A percentile compares a stretch with the other conserved stretches of the same genome.
phyloP scores from a whole-genome alignment of 2,888 invertebrate species.

The Pasiphila rectangulata region DNA sequence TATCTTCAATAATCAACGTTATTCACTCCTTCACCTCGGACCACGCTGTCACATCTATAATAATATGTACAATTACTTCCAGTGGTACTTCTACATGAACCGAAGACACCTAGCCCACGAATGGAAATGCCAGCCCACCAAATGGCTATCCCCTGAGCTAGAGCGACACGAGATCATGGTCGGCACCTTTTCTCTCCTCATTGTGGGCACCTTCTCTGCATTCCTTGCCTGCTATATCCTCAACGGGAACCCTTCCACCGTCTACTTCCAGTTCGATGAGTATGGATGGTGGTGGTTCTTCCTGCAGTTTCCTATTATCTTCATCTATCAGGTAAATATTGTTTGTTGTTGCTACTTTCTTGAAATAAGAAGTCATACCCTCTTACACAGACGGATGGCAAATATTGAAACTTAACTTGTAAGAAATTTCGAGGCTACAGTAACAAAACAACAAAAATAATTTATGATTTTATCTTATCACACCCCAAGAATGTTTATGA shows the following conservation, averaged over 20 bases:
- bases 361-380: not conserved
- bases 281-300: slow-evolving; percentile 85
- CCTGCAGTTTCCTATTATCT: slow-evolving; percentile 83
- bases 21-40: too few relatives aligned
- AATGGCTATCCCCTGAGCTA: slow-evolving; percentile 84
- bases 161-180: slow-evolving; percentile 85
- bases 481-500: too few relatives aligned
- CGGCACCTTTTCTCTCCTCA: slow-evolving; percentile 80
- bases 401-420: too few relatives aligned
- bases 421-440: too few relatives aligned
- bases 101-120: slow-evolving; percentile 81
- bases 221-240: slow-evolving; percentile 83
- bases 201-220: slow-evolving; percentile 80
- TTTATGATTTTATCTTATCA: too few relatives aligned
- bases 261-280: slow-evolving; percentile 83
- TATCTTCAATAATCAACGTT: not conserved
- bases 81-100: slow-evolving; percentile 87
- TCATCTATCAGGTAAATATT: slow-evolving; percentile 81
- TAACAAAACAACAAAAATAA: too few relatives aligned
- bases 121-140: slow-evolving; percentile 88
- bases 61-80: slow-evolving; percentile 33
- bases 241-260: slow-evolving; percentile 84
- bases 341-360: not conserved
- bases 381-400: too few relatives aligned
- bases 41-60: too few relatives aligned